Percentiles rank a stretch among this genome's conserved stretches.
phyloP scores from a whole-genome alignment of 2,113 vertebrate genomes.

The Platichthys flesus region DNA sequence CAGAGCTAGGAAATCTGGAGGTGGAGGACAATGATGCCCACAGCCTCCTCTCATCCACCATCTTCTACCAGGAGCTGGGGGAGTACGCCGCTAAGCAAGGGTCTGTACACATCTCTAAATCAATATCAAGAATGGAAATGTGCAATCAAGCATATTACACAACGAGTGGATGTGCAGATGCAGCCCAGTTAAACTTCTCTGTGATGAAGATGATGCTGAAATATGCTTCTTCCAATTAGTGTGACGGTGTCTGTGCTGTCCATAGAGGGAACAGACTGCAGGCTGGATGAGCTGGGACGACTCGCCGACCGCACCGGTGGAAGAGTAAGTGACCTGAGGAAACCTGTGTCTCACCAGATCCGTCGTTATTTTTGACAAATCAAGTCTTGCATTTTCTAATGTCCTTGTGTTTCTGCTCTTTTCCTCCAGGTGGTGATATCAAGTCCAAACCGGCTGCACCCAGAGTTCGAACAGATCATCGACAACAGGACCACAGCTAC shows the following conservation, averaged over 20 bases:
- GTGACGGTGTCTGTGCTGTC: conserved; percentile 83
- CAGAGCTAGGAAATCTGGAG: conserved; percentile 80
- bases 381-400: not conserved
- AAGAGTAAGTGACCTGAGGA: conserved; percentile 65
- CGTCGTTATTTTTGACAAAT: not conserved
- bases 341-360: not conserved
- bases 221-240: conserved; percentile 55
- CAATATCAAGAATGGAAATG: not conserved
- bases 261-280: conserved; percentile 83
- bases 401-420: conserved; percentile 1
- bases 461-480: conserved; percentile 74
- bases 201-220: conserved; percentile 23
- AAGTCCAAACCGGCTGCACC: conserved; percentile 63
- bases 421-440: conserved; percentile 71
- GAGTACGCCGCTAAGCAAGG: conserved; percentile 76
- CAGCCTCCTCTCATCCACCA: conserved; percentile 74
- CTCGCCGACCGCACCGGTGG: conserved; percentile 83
- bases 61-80: conserved; percentile 83
- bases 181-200: not conserved
- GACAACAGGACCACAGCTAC: conserved; percentile 74
- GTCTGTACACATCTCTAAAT: conserved; percentile 52
- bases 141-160: not conserved
- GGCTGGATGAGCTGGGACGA: conserved; percentile 81
- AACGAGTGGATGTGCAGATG: not conserved
- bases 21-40: conserved; percentile 69